phyloP scores from a whole-genome alignment of 1,140 invertebrate genomes.

The Plutomurus gul region DNA sequence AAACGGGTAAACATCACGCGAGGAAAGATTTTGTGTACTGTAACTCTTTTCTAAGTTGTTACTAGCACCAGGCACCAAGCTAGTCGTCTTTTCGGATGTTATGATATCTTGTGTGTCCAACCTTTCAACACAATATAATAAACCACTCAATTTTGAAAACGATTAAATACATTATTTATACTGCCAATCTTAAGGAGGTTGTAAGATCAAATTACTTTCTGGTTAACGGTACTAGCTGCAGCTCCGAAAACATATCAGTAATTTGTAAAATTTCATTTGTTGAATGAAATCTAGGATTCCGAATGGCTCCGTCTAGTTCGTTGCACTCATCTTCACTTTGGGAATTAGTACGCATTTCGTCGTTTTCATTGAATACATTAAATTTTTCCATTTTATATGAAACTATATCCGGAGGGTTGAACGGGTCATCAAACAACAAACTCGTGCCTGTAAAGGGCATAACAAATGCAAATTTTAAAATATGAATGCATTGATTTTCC shows the following conservation, averaged over 20 bases:
- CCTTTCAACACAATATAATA: background rate
- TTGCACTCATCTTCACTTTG: conserved; percentile 49
- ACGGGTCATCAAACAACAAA: conserved; percentile 52
- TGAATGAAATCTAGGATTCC: background rate
- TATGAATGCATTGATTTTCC: background rate
- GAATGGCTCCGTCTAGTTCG: conserved; percentile 27
- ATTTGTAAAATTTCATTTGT: background rate
- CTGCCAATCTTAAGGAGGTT: background rate
- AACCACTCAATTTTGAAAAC: background rate
- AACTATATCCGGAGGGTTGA: conserved; percentile 40
- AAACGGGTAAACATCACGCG: too few relatives aligned
- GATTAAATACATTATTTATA: background rate
- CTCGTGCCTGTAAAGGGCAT: conserved; percentile 39
- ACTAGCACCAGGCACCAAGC: too few relatives aligned
- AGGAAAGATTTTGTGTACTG: background rate
- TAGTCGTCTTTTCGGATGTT: background rate
- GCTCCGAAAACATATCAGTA: background rate
- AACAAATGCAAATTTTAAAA: background rate
- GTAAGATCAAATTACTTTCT: background rate
- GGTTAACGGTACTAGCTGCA: background rate
- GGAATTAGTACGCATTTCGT: background rate
- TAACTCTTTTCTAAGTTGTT: too few relatives aligned
- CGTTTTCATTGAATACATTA: background rate
- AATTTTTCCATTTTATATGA: background rate
- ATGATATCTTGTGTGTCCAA: background rate